phyloP scores from a whole-genome alignment of 2,888 invertebrate genomes.

The Malthinus seriepunctatus region DNA sequence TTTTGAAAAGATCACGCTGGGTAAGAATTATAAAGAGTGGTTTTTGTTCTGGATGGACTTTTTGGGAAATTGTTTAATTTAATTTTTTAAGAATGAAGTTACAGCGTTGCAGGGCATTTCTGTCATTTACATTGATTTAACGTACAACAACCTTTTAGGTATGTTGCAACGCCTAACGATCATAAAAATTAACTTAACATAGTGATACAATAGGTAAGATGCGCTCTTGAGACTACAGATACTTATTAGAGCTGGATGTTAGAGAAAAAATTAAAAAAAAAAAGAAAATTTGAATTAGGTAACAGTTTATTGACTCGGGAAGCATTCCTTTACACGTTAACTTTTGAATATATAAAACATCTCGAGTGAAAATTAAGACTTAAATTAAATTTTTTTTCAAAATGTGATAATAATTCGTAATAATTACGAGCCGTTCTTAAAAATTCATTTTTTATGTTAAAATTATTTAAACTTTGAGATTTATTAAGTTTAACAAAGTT shows the following conservation, averaged over 20 bases:
- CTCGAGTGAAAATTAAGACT: constrained; percentile 13
- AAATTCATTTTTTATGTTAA: neutral
- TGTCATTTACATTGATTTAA: constrained; percentile 22
- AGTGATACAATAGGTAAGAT: constrained; percentile 15
- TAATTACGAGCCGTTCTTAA: too few relatives aligned
- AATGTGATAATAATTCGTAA: too few relatives aligned
- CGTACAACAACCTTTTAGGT: constrained; percentile 16
- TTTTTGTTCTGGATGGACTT: constrained; percentile 14
- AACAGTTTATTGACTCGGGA: constrained; percentile 30
- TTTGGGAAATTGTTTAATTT: constrained; percentile 13
- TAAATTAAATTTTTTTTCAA: constrained; percentile 10
- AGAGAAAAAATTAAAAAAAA: constrained; percentile 21
- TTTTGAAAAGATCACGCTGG: constrained; percentile 13
- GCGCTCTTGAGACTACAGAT: constrained; percentile 32
- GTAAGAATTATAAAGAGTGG: constrained; percentile 18
- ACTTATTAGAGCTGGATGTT: constrained; percentile 31
- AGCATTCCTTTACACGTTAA: constrained; percentile 5
- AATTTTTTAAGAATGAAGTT: constrained; percentile 8
- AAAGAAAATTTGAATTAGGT: constrained; percentile 26
- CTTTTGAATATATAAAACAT: constrained; percentile 8
- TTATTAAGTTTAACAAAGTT: constrained; percentile 23
- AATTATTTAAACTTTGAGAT: constrained; percentile 3
- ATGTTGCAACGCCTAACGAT: constrained; percentile 7
- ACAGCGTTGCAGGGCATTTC: constrained; percentile 24
- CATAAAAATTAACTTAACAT: constrained; percentile 15